phyloP scores from a whole-genome alignment of 2,888 invertebrate genomes.

The Rotaria magnacalcarata region DNA sequence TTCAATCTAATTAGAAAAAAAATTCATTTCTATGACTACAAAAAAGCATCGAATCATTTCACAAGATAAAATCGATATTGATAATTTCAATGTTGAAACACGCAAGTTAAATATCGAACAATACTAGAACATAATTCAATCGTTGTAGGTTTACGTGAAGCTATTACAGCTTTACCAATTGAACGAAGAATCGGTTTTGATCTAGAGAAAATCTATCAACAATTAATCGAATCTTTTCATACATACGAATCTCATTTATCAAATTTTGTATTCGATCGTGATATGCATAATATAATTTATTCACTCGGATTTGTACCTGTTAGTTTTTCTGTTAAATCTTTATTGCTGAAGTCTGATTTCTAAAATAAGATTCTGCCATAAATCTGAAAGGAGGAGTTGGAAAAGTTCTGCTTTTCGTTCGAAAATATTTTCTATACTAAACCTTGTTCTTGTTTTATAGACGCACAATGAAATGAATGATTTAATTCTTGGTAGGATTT shows the following conservation, averaged over 20 bases:
- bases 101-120: not conserved
- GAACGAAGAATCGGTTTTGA: not conserved
- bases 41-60: not conserved
- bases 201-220: not conserved
- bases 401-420: too few relatives aligned
- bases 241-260: not conserved
- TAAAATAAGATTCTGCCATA: too few relatives aligned
- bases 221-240: not conserved
- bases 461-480: not conserved
- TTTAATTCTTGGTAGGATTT: not conserved
- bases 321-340: not conserved
- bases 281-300: constrained; percentile 21
- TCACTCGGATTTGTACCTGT: not conserved
- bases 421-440: too few relatives aligned
- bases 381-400: too few relatives aligned
- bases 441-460: not conserved
- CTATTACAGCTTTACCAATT: not conserved
- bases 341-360: too few relatives aligned
- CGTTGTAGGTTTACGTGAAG: not conserved
- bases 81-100: not conserved
- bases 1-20: not conserved
- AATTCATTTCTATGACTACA: not conserved
- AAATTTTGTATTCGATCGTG: constrained; percentile 32
- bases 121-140: not conserved
- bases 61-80: not conserved